These are phyloP conservation scores for Propithecus perrieri DNA, from an alignment of 2,797 vertebrate genomes.

Conservation along the genomic window DNA sequence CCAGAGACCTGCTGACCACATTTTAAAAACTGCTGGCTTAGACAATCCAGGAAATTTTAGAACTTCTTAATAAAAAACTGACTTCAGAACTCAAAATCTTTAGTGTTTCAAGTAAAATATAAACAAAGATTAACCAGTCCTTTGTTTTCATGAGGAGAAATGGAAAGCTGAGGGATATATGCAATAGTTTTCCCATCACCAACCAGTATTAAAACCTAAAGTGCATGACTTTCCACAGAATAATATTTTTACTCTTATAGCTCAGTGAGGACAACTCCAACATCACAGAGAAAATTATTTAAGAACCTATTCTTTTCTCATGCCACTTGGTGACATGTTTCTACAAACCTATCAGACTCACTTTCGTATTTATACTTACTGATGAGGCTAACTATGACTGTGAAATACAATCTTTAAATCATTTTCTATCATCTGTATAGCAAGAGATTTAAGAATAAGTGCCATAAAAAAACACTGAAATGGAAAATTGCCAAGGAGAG, in stretches of 20 bases:
- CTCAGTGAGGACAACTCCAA: not conserved
- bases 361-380: not conserved
- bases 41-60: not conserved
- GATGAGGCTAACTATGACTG: not conserved
- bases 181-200: not conserved
- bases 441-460: not conserved
- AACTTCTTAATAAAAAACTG: not conserved
- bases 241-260: not conserved
- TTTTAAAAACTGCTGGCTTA: not conserved
- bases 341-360: not conserved
- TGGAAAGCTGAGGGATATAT: not conserved
- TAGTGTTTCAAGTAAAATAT: not conserved
- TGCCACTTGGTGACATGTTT: not conserved
- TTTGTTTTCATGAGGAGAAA: not conserved
- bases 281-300: not conserved
- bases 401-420: not conserved
- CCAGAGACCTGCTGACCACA: not conserved
- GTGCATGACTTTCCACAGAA: not conserved
- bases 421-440: not conserved
- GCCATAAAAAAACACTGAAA: not conserved
- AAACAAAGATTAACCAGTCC: not conserved
- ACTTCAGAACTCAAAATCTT: not conserved
- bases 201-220: not conserved
- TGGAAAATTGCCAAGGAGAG: not conserved
- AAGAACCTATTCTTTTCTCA: not conserved